Conservation (phyloP, 1,140 invertebrate species). For the Oncopeltus fasciatus region DNA sequence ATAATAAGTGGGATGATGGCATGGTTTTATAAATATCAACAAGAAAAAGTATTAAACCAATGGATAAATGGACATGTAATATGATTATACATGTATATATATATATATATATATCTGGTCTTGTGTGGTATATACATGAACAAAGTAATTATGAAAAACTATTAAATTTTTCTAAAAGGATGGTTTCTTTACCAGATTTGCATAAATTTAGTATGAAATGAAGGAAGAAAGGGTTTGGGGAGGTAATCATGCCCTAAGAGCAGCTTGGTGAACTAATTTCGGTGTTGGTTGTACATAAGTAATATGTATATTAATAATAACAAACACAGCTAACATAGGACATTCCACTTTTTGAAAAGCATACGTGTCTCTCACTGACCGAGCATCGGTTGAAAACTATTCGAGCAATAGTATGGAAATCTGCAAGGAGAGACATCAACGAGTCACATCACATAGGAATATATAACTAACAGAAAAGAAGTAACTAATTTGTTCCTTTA, state of each 20-base stretch:
- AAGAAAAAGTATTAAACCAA: too few species aligned
- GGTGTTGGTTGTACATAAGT: slow-evolving; percentile 13
- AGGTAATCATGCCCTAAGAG: slow-evolving; percentile 13
- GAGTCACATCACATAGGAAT: slow-evolving; percentile 13
- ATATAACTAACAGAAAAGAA: slow-evolving; percentile 20
- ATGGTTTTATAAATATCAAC: too few species aligned
- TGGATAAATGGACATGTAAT: too few species aligned
- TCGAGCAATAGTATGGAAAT: slow-evolving; percentile 55
- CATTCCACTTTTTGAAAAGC: slow-evolving; percentile 16
- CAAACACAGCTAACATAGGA: slow-evolving; percentile 19
- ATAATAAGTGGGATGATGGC: too few species aligned
- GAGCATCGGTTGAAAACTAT: slow-evolving; percentile 39
- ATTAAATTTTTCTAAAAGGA: too few species aligned
- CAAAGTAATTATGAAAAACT: too few species aligned
- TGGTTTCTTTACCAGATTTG: too few species aligned
- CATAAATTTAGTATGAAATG: too few species aligned
- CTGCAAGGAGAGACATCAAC: slow-evolving; percentile 41
- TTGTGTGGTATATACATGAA: too few species aligned
- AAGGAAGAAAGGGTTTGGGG: too few species aligned
- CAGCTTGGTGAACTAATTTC: slow-evolving; percentile 12
- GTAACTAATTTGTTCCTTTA: background rate
- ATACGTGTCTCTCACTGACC: slow-evolving; percentile 23
- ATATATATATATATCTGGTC: too few species aligned
- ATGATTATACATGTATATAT: too few species aligned
- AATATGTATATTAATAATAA: slow-evolving; percentile 4